These are phyloP conservation scores for Hermatobates lingyangjiaoensis DNA, from an alignment of 1,140 invertebrate genomes.

Conservation along the genomic window DNA sequence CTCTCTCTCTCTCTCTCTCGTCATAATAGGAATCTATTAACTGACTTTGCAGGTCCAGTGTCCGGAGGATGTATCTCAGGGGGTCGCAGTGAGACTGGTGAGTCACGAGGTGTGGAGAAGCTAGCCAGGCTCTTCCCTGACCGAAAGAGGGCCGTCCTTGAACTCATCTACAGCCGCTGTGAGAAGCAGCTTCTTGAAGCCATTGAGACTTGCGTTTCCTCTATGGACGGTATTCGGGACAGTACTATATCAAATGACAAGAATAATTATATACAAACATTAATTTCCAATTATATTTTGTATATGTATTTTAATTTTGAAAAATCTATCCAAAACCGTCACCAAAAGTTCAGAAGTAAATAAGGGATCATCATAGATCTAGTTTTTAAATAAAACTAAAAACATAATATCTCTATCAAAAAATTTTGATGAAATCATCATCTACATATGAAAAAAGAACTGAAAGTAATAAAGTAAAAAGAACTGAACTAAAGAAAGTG, in stretches of 20 bases:
- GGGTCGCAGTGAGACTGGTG: neutral
- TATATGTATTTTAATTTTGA: neutral
- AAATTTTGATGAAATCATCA: too few relatives aligned
- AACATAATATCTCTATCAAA: neutral
- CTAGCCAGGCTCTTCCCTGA: conserved; percentile 67
- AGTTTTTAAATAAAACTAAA: neutral
- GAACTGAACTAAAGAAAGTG: too few relatives aligned
- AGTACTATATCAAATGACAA: neutral
- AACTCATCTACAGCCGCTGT: conserved; percentile 66
- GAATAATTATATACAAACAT: neutral
- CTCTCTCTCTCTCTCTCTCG: neutral
- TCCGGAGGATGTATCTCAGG: neutral
- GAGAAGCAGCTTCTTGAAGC: conserved; percentile 68
- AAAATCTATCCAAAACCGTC: neutral
- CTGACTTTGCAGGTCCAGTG: too few relatives aligned
- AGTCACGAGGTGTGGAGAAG: conserved; percentile 36
- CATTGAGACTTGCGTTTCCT: conserved; percentile 35
- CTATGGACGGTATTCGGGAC: conserved; percentile 1
- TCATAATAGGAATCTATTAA: neutral
- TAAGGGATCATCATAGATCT: too few relatives aligned
- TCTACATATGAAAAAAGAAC: too few relatives aligned
- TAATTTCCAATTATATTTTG: neutral
- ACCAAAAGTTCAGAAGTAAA: neutral
- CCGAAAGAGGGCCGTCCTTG: conserved; percentile 66
- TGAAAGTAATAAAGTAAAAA: too few relatives aligned